These are phyloP conservation scores for Hymenochirus boettgeri DNA, from an alignment of 2,113 vertebrate species.

Conservation along the genomic window DNA sequence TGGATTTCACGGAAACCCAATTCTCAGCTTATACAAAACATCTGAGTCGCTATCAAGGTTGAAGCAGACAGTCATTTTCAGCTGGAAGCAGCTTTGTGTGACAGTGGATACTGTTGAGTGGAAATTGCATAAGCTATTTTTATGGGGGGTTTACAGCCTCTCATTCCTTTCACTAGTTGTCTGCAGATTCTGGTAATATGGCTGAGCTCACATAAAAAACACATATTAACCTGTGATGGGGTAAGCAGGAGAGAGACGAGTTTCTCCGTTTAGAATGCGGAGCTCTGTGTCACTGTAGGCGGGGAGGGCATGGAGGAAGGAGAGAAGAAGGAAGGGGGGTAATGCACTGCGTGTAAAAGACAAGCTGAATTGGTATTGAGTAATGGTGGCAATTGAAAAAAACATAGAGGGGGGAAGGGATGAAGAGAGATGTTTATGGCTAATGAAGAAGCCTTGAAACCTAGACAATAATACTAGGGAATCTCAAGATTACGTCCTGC, in stretches of 20 bases:
- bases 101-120: constrained; percentile 14
- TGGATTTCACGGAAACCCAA: too few relatives aligned
- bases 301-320: neutral
- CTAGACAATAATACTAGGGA: constrained; percentile 4
- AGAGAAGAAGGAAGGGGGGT: neutral
- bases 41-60: constrained; percentile 1
- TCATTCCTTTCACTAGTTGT: neutral
- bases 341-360: neutral
- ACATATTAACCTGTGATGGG: constrained; percentile 28
- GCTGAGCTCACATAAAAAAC: constrained; percentile 19
- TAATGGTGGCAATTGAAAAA: constrained; percentile 8
- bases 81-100: constrained; percentile 12
- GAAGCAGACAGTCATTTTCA: neutral
- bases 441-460: constrained; percentile 1
- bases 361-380: constrained; percentile 7
- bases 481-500: neutral
- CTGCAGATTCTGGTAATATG: constrained; percentile 14
- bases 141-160: constrained; percentile 3
- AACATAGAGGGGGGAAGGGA: neutral
- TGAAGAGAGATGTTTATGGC: constrained; percentile 6
- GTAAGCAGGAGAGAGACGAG: constrained; percentile 1
- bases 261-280: constrained; percentile 25
- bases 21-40: too few relatives aligned
- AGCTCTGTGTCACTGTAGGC: constrained; percentile 23
- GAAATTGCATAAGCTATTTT: constrained; percentile 17